Evolutionary conservation across 2,113 vertebrate species (phyloP).

Genomic region (Fregetta grallaria): DNA sequence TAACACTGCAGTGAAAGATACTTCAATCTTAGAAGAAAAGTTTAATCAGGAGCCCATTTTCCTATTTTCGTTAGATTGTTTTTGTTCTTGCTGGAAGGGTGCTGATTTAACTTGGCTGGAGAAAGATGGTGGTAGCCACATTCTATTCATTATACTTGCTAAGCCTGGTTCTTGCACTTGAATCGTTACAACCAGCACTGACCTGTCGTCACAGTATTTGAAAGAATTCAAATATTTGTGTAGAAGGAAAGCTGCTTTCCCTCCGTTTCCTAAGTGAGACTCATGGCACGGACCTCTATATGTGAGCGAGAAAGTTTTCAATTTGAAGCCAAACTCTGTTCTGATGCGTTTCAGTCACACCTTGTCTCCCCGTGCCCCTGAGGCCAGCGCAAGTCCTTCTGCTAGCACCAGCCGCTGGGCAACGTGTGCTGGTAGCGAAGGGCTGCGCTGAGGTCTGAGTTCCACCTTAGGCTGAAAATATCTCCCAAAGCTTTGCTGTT

Average conservation of each 20-base stretch:
- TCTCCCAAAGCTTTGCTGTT: background rate
- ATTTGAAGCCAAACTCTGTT: background rate
- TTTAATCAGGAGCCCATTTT: constrained; percentile 27
- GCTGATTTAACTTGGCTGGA: background rate
- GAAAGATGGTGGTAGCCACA: background rate
- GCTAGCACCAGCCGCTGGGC: background rate
- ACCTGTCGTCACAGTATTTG: constrained; percentile 8
- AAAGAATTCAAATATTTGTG: background rate
- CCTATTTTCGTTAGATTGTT: constrained; percentile 48
- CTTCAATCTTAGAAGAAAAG: background rate
- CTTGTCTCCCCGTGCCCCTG: fast-evolving
- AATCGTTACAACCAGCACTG: background rate
- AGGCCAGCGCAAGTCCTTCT: background rate
- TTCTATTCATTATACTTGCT: background rate
- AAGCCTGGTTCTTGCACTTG: background rate
- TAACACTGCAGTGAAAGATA: constrained; percentile 22
- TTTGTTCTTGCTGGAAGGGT: constrained; percentile 32
- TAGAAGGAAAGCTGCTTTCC: background rate
- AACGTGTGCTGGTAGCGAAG: fast-evolving
- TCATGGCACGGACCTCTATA: background rate
- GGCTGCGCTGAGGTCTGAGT: background rate
- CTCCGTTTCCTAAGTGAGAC: fast-evolving
- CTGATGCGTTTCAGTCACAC: background rate
- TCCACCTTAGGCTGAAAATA: fast-evolving
- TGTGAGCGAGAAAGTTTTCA: background rate